Percentiles rank a stretch among this genome's conserved stretches.
These are phyloP conservation scores for Odontomachus brunneus DNA, from an alignment of 1,140 invertebrate genomes.

Conservation along the genomic window DNA sequence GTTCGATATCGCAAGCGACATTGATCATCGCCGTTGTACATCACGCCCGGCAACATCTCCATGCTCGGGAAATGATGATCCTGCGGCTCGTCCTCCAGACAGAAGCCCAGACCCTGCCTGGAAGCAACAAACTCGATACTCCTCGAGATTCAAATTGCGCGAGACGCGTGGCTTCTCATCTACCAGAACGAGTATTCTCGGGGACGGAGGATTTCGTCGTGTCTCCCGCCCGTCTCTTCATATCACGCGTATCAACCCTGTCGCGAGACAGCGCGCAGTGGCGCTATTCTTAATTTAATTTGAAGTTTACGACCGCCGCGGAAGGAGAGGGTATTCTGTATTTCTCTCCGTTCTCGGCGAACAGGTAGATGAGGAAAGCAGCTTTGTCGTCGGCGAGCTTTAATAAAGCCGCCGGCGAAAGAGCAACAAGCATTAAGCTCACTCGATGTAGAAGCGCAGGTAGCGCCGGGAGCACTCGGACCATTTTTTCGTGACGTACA, in stretches of 20 bases:
- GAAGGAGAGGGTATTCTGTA: not conserved
- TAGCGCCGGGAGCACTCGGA: constrained; percentile 71
- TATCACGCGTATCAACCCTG: not conserved
- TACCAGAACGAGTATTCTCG: not conserved
- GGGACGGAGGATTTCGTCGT: not conserved
- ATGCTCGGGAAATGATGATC: constrained; percentile 71
- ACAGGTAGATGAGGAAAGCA: constrained; percentile 44
- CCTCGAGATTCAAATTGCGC: not conserved
- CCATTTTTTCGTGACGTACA: constrained; percentile 72
- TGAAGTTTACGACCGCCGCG: constrained; percentile 33
- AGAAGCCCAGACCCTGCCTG: constrained; percentile 56
- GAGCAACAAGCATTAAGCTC: constrained; percentile 60
- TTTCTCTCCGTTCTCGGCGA: constrained; percentile 5
- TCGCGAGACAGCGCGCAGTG: not conserved
- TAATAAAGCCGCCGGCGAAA: constrained; percentile 48
- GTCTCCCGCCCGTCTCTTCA: not conserved
- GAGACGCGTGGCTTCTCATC: constrained; percentile 1
- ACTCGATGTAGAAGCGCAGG: constrained; percentile 71
- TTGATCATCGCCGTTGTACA: constrained; percentile 88
- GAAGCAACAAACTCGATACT: not conserved
- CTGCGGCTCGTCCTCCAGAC: constrained; percentile 48
- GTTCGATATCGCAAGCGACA: constrained; percentile 81
- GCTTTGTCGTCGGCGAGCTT: constrained; percentile 21
- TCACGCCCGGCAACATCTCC: constrained; percentile 85
- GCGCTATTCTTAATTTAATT: constrained; percentile 42